Percentiles rank a stretch among this genome's conserved stretches.
Conservation (phyloP, 2,113 vertebrate species). For the Proterorhinus semilunaris region DNA sequence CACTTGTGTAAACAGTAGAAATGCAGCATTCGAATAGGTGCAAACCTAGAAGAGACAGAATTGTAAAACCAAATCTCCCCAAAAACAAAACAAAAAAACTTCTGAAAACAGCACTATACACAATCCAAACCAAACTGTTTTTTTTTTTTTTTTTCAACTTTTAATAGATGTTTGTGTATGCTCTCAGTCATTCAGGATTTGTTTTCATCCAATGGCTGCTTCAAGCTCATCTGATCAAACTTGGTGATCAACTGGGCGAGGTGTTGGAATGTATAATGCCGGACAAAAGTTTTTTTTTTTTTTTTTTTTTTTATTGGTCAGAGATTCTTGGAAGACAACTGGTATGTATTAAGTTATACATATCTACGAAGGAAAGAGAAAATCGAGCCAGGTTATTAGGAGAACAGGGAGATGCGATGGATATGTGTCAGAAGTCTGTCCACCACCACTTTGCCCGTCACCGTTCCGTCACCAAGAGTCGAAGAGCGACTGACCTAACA, state of each 20-base stretch:
- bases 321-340: slow-evolving; percentile 14
- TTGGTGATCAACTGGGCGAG: too few relatives aligned
- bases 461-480: slow-evolving; percentile 53
- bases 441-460: slow-evolving; percentile 54
- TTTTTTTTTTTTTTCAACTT: too few relatives aligned
- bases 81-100: slow-evolving; percentile 39
- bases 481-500: slow-evolving; percentile 59
- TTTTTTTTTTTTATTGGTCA: slow-evolving; percentile 17
- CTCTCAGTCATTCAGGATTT: too few relatives aligned
- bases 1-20: slow-evolving; percentile 5
- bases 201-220: too few relatives aligned
- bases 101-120: slow-evolving; percentile 32
- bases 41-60: slow-evolving; percentile 41
- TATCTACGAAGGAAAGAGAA: slow-evolving; percentile 16
- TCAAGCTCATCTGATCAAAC: too few relatives aligned
- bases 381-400: slow-evolving; percentile 10
- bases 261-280: not conserved
- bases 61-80: slow-evolving; percentile 3
- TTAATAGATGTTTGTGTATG: too few relatives aligned
- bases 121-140: slow-evolving; percentile 5
- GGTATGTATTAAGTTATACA: not conserved
- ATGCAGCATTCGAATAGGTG: slow-evolving; percentile 14
- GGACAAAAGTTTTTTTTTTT: slow-evolving; percentile 11
- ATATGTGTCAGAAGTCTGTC: slow-evolving; percentile 24
- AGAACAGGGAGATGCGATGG: slow-evolving; percentile 3